Conservation (phyloP, 2,797 vertebrate species). For the Petrocephalus sullivani region DNA sequence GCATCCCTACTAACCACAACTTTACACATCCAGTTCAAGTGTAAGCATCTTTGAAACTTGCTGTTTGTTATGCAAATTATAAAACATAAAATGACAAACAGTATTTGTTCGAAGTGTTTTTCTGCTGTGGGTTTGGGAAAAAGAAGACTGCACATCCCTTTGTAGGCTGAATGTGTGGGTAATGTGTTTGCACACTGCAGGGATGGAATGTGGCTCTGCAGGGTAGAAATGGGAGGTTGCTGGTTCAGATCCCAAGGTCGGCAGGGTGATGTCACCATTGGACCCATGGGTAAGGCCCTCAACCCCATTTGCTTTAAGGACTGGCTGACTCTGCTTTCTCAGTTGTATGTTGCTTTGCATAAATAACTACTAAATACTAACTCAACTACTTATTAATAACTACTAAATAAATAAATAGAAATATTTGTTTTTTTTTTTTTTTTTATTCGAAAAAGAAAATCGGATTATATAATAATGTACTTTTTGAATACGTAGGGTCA, state of each 20-base stretch:
- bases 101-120: neutral
- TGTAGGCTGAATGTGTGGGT: neutral
- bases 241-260: neutral
- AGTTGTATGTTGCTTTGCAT: neutral
- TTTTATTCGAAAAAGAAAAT: neutral
- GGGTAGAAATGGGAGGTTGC: neutral
- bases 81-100: neutral
- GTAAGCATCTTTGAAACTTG: neutral
- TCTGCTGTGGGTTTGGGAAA: neutral
- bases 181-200: neutral
- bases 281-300: neutral
- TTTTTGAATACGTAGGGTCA: neutral
- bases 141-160: neutral
- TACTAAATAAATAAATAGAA: neutral
- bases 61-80: neutral
- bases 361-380: neutral
- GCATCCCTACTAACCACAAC: neutral
- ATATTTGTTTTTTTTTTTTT: neutral
- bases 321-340: neutral
- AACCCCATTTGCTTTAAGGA: neutral
- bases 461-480: neutral
- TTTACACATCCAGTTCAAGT: neutral
- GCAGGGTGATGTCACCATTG: neutral
- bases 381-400: neutral
- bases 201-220: neutral